A percentile compares a stretch with the other conserved stretches of the same genome.
Conservation (phyloP, 2,888 invertebrate genomes). For the Acronicta alni region DNA sequence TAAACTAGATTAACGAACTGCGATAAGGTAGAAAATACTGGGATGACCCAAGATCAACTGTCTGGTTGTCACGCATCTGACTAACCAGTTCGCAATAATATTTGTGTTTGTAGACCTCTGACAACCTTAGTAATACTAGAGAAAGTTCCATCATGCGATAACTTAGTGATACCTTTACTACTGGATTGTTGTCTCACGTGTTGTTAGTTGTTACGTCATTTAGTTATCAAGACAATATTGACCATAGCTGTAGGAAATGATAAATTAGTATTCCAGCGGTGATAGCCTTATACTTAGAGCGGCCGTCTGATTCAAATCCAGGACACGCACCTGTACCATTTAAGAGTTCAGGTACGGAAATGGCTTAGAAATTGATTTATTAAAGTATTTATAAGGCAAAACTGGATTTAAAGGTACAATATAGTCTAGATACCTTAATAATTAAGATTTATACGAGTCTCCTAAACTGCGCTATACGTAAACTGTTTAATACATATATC, state of each 20-base stretch:
- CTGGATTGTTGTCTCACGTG: conserved; percentile 16
- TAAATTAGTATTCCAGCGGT: conserved; percentile 15
- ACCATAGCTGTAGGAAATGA: conserved; percentile 14
- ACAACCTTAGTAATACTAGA: conserved; percentile 31
- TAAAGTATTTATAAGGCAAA: too few species aligned
- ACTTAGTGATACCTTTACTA: conserved; percentile 33
- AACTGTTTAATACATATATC: too few species aligned
- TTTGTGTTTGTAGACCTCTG: conserved; percentile 29
- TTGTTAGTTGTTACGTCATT: conserved; percentile 28
- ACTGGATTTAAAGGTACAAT: too few species aligned
- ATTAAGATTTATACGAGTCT: too few species aligned
- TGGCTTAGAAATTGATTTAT: background rate
- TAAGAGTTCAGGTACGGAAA: background rate
- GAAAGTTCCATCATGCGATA: conserved; percentile 54
- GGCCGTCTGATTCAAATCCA: background rate
- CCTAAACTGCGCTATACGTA: too few species aligned
- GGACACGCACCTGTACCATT: background rate
- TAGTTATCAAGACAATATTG: conserved; percentile 36
- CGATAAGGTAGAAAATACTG: conserved; percentile 33
- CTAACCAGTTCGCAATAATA: conserved; percentile 14
- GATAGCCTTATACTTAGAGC: too few species aligned
- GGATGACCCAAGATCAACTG: conserved; percentile 15
- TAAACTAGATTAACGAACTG: conserved; percentile 34
- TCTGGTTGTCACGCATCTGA: conserved; percentile 4
- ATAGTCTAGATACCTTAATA: too few species aligned